phyloP scores from a whole-genome alignment of 1,140 invertebrate genomes.

The Sitobion miscanthi region DNA sequence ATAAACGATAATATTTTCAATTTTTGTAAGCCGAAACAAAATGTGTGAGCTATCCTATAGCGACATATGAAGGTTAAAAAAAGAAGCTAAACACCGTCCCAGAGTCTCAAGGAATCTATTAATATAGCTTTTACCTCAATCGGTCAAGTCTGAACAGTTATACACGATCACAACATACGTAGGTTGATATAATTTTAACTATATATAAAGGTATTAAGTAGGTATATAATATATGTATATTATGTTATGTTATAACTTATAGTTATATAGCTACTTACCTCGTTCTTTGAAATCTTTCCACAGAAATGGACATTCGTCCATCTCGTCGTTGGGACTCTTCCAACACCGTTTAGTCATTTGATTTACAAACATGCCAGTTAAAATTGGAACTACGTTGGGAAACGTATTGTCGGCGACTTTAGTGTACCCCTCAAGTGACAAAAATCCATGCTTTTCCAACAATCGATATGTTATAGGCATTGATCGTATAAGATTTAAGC shows the following conservation, averaged over 20 bases:
- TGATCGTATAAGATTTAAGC: constrained; percentile 77
- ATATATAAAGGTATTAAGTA: too few relatives aligned
- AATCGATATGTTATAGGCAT: constrained; percentile 76
- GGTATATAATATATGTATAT: neutral
- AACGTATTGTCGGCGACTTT: constrained; percentile 84
- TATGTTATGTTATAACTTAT: too few relatives aligned
- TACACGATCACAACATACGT: too few relatives aligned
- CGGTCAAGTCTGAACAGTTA: too few relatives aligned
- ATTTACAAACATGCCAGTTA: constrained; percentile 67
- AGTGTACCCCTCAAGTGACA: constrained; percentile 69
- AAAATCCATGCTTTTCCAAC: constrained; percentile 68
- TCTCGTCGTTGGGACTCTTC: constrained; percentile 63
- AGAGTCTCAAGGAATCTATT: too few relatives aligned
- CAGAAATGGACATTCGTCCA: constrained; percentile 76
- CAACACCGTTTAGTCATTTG: constrained; percentile 62
- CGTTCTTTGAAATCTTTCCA: constrained; percentile 77
- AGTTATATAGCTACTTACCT: constrained; percentile 59
- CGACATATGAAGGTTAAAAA: too few relatives aligned
- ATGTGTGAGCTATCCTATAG: too few relatives aligned
- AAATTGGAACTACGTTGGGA: constrained; percentile 77
- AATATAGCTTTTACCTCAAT: too few relatives aligned
- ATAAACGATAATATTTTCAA: too few relatives aligned
- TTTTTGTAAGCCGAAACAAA: too few relatives aligned
- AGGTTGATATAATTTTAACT: too few relatives aligned
- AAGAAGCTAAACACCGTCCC: too few relatives aligned